Evolutionary conservation across 1,140 invertebrate genomes (phyloP).

Genomic region (Drosophila micromelanica): DNA sequence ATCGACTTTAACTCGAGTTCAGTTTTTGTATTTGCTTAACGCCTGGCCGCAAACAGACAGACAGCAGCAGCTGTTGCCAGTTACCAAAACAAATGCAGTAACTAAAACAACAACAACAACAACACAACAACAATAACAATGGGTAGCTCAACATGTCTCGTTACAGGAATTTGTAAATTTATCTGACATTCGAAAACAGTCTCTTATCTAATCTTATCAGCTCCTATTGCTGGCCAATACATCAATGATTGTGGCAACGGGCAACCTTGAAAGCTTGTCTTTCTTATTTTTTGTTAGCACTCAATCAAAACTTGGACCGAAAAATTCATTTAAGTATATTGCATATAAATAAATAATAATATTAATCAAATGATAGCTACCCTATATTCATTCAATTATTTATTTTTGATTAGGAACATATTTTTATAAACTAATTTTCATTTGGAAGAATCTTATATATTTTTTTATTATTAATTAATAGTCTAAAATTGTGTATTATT

Average conservation of each 20-base stretch:
- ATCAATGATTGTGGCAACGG: slow-evolving; percentile 19
- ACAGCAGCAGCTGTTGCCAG: slow-evolving; percentile 29
- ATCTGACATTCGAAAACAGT: slow-evolving; percentile 22
- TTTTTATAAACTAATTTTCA: too few species aligned
- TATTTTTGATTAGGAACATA: too few species aligned
- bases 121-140: background rate
- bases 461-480: too few species aligned
- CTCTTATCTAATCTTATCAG: slow-evolving; percentile 43
- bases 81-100: slow-evolving; percentile 19
- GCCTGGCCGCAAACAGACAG: slow-evolving; percentile 29
- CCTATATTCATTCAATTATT: too few species aligned
- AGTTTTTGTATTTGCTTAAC: background rate
- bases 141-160: background rate
- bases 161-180: slow-evolving; percentile 34
- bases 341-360: too few species aligned
- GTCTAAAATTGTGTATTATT: too few species aligned
- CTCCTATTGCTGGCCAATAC: slow-evolving; percentile 5
- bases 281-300: slow-evolving; percentile 9
- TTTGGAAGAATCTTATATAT: too few species aligned
- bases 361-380: too few species aligned
- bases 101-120: slow-evolving; percentile 10
- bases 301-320: too few species aligned
- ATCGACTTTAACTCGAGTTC: slow-evolving; percentile 7
- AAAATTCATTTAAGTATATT: too few species aligned
- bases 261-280: slow-evolving; percentile 26